Evolutionary conservation across 2,113 vertebrate genomes (phyloP), one percentile per base, ranked within the genome.

Genomic region (Cyanoramphus novaezelandiae): DNA sequence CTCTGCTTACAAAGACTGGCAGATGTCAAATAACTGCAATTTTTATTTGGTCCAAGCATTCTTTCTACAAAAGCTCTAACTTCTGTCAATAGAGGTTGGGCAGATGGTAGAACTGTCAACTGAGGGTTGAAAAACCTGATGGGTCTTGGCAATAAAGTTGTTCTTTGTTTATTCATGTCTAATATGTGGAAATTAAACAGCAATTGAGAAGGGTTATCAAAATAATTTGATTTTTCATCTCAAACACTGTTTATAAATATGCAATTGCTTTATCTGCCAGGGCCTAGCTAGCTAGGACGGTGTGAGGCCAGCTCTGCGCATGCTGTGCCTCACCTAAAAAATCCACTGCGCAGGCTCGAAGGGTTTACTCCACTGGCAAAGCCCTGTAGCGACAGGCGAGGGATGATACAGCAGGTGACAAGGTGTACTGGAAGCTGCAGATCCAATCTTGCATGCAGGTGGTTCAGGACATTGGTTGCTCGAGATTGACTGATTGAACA

Each of bases 121-220:
- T 74, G 86, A 91, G 86, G 86, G 79, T n/a, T 97, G 95, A 89
- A 95, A 93, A 95, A 82, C 86, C 84, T 46, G 52, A 91, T 68
- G 68, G 90, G 64, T 95, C 96, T 97, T 98, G 96, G 95, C 97
- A 96, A 87, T 88, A n/a, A 86, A 69, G 10, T 21, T 59, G 21
- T 52, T 82, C 1, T 0, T 88, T 97, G 91, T 97, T 98, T 97
- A 95, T 97, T 95, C 97, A 81, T 90, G 69, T 96, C 94, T 92
- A 97, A 94, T 97, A 96, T 47, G 70, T 79, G 77, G 95, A 97
- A 97, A 96, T 92, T 91, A 90, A 95, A 95, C 88, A 93, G 94
- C 64, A 78, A 79, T 70, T 87, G 62, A 8, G 21, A 92, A 82
- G 65, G 92, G 64, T 96, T 97, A 92, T 70, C 17, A 57, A 63